These are phyloP conservation scores for Lasioglossum zephyrum DNA, from an alignment of 2,888 invertebrate species.

Conservation along the genomic window DNA sequence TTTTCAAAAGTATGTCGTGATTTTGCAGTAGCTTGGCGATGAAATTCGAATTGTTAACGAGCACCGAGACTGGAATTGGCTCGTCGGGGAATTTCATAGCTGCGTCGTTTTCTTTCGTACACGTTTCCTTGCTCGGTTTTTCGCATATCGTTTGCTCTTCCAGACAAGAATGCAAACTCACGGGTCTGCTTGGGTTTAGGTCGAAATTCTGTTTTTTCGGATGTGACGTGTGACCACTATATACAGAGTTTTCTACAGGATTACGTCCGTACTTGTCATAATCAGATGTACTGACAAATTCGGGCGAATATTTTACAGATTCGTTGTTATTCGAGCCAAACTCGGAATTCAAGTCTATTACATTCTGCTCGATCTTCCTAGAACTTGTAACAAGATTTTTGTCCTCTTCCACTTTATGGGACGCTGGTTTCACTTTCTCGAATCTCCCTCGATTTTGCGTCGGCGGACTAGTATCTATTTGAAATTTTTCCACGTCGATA, in stretches of 20 bases:
- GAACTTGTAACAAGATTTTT: slow-evolving; percentile 28
- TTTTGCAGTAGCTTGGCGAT: slow-evolving; percentile 78
- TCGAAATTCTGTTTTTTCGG: slow-evolving; percentile 26
- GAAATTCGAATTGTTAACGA: slow-evolving; percentile 76
- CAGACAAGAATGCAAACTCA: slow-evolving; percentile 21
- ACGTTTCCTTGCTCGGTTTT: slow-evolving; percentile 67
- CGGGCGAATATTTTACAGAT: slow-evolving; percentile 44
- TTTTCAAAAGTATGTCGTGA: slow-evolving; percentile 73
- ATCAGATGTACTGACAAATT: slow-evolving; percentile 45
- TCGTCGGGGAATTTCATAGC: slow-evolving; percentile 70
- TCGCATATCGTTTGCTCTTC: slow-evolving; percentile 66
- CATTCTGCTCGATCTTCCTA: slow-evolving; percentile 51
- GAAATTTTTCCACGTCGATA: slow-evolving; percentile 40
- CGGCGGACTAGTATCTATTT: slow-evolving; percentile 15
- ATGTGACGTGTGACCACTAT: slow-evolving; percentile 11
- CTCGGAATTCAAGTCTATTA: slow-evolving; percentile 43
- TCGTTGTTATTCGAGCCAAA: slow-evolving; percentile 41
- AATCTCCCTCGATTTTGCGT: slow-evolving; percentile 32
- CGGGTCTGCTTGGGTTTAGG: not conserved
- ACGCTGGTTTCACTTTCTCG: slow-evolving; percentile 34
- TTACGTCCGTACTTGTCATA: slow-evolving; percentile 53
- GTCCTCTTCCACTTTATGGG: slow-evolving; percentile 25
- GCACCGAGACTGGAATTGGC: slow-evolving; percentile 71
- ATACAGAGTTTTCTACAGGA: slow-evolving; percentile 38
- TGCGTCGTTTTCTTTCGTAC: slow-evolving; percentile 62